phyloP scores from a whole-genome alignment of 2,797 vertebrate genomes.

The Ibycter americanus region DNA sequence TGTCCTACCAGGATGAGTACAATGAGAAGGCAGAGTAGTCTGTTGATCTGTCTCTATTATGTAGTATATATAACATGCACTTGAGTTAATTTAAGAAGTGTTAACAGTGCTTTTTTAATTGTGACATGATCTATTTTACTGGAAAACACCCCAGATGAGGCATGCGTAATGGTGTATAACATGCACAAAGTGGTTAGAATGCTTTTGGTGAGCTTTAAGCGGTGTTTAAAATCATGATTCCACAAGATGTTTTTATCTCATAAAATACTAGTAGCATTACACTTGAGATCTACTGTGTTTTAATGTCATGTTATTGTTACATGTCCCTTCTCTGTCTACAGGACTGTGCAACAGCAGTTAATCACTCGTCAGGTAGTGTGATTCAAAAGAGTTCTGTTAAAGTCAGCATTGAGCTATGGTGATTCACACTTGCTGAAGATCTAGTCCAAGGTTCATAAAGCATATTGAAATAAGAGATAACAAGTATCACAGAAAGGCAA shows the following conservation, averaged over 20 bases:
- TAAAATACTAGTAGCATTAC: neutral
- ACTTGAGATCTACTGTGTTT: neutral
- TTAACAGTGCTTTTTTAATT: neutral
- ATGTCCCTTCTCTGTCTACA: neutral
- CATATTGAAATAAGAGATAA: neutral
- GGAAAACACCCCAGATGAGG: neutral
- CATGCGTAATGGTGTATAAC: neutral
- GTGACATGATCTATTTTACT: neutral
- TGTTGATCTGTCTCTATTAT: neutral
- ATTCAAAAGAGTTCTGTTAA: neutral
- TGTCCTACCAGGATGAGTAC: neutral
- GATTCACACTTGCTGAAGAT: neutral
- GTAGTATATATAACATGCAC: neutral
- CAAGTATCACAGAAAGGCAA: neutral
- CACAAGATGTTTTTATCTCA: neutral
- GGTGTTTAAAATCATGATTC: neutral
- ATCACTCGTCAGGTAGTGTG: neutral
- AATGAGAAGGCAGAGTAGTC: neutral
- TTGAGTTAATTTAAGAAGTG: neutral
- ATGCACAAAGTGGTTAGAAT: neutral
- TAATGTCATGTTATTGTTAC: neutral
- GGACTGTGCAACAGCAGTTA: neutral
- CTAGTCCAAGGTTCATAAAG: neutral
- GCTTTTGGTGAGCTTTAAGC: neutral
- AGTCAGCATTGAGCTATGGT: neutral